Base-by-base conservation (phyloP, 2,797 vertebrate species). In the Vipera ursinii region DNA sequence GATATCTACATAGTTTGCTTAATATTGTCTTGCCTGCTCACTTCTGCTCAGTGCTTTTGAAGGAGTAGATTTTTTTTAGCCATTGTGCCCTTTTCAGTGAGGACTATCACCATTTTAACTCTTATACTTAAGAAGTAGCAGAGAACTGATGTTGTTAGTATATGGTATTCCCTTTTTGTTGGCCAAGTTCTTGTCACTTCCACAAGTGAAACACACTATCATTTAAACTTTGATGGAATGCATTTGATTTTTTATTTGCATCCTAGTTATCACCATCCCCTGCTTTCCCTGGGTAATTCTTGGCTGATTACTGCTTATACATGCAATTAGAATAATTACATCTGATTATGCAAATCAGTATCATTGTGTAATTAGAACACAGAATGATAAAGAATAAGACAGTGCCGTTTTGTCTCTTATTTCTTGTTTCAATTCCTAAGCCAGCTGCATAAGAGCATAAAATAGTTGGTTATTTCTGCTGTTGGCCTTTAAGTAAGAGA, bases 241-340 rank as follows among this genome's bases (percentile, higher is more conserved):
- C 92, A 94, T 95, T 87, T 92, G 92, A 6, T 93, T 93, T 69
- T 89, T 94, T 94, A 95, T 96, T 95, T 95, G 93, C 95, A 96
- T 87, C 53, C 20, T 88, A 93, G 92, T 95, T 94, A 93, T 95
- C 95, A 59, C 17, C 56, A 44, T 20, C 14, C 56, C 17, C 93
- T 90, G 94, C 91, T 94, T 92, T 95, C 93, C 93, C 91, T 88
- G 94, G 91, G 94, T 91, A 96, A 96, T 96, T 96, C 95, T 94
- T 93, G 91, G 94, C 94, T 97, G 96, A 96, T 96, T 95, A 96
- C 96, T 96, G 95, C 96, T 96, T 97, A 96, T 96, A 95, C 92
- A 53, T 95, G 96, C 93, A 96, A 96, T 96, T 96, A 96, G 91
- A 86, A 63, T 96, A 96, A 96, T 96, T 96, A 95, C 95, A 88